Conservation (phyloP, 2,888 invertebrate genomes). For the Cosmia pyralina region DNA sequence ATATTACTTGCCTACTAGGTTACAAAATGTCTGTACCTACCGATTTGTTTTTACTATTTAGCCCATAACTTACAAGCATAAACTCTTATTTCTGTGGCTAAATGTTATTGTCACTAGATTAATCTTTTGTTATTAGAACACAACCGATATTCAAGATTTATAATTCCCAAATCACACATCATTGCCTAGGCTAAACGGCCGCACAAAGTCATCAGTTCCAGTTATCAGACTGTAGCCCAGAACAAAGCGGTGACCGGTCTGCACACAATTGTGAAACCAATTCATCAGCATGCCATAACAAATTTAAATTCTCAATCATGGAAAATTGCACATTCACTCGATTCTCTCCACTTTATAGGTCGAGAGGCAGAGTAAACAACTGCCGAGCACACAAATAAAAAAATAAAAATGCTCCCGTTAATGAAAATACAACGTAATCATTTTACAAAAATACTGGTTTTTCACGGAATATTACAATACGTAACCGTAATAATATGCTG, state of each 20-base stretch:
- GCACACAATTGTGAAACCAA: slow-evolving; percentile 74
- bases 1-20: not conserved
- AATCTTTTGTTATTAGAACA: not conserved
- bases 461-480: slow-evolving; percentile 13
- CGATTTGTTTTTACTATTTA: not conserved
- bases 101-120: not conserved
- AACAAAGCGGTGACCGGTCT: slow-evolving; percentile 38
- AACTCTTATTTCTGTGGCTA: not conserved
- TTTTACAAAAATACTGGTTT: slow-evolving; percentile 56
- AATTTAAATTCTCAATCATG: slow-evolving; percentile 82
- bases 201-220: slow-evolving; percentile 17
- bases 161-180: not conserved
- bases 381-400: slow-evolving; percentile 68
- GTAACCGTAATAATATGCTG: slow-evolving; percentile 25
- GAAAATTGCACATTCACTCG: slow-evolving; percentile 79
- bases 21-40: not conserved
- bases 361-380: slow-evolving; percentile 75
- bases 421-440: slow-evolving; percentile 73
- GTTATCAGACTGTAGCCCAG: slow-evolving; percentile 20
- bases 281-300: slow-evolving; percentile 75
- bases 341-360: slow-evolving; percentile 73
- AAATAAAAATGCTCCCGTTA: slow-evolving; percentile 69
- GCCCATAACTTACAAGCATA: too few species aligned
- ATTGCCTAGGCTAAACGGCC: not conserved
- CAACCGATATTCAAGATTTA: not conserved